Evolutionary conservation across 2,888 invertebrate species (phyloP), one percentile per base, ranked within the genome.

Genomic region (Tetragonisca angustula): DNA sequence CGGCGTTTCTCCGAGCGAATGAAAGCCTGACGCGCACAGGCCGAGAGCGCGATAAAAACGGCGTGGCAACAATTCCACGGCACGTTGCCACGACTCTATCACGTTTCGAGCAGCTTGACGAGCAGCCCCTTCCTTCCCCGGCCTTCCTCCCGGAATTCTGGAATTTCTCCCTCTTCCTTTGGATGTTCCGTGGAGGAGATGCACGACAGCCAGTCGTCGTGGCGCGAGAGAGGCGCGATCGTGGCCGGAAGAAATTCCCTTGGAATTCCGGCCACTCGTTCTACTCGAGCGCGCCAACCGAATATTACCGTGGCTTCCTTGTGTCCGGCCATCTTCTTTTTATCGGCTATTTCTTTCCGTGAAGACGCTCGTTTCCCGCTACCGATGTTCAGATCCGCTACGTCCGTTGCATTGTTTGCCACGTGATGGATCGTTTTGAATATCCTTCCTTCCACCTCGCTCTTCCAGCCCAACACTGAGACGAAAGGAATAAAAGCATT

Each of bases 181-280:
- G 61, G 74, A 67, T 21, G 9, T 15, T 52, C 5, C 5, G 52
- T 1, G 52, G 61, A 27, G 24, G 17, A 61, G 27, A 24, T 24
- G 56, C n/a, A 11, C 56, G 49, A n/a, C 4, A 5, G 43, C 9
- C 9, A 1, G 32, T 32, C 43, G 43, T 43, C 43, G 43, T 43
- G 9, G 43, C 43, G 43, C 43, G 19, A 24, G 27, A 21, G 61
- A 72, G 72, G 50, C 62, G 50, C 61, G 73, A 73, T 49, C 78
- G 73, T 54, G 36, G 52, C 69, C 76, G 84, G 73, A 84, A 74
- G 84, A 84, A 84, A 84, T 84, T 84, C 75, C 56, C 69, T 50
- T 24, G 72, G 73, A 85, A 85, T 84, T 79, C 79, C 84, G 52
- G 72, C 56, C 64, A 59, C 67, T 75, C 72, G 80, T 64, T 54